Conservation (phyloP, 2,797 vertebrate species). For the Poecilia picta region DNA sequence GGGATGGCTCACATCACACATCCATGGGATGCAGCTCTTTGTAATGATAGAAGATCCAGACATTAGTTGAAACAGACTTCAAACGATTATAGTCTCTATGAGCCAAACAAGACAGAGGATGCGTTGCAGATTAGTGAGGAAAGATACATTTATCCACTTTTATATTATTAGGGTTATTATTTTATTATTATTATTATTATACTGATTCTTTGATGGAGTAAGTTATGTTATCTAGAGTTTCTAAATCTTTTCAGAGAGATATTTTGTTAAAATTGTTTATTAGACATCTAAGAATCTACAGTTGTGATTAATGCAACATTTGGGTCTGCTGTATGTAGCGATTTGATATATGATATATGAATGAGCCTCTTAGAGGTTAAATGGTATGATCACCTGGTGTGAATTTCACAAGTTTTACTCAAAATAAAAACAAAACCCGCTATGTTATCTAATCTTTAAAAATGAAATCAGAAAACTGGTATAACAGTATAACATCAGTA, state of each 20-base stretch:
- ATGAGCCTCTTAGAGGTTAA: background rate
- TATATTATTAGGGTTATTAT: too few relatives aligned
- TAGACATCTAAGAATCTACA: background rate
- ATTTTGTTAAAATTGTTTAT: background rate
- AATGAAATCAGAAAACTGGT: background rate
- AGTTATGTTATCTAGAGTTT: background rate
- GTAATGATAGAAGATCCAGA: slow-evolving; percentile 50
- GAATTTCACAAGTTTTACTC: background rate
- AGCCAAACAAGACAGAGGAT: slow-evolving; percentile 39
- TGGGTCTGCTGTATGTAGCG: background rate
- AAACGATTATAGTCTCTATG: slow-evolving; percentile 42
- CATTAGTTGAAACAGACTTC: slow-evolving; percentile 54
- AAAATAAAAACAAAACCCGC: background rate
- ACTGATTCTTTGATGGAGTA: slow-evolving; percentile 1
- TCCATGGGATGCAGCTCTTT: slow-evolving; percentile 52
- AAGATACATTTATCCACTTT: slow-evolving; percentile 26
- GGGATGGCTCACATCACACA: slow-evolving; percentile 49
- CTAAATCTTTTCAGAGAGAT: slow-evolving; percentile 1
- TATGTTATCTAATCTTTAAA: background rate
- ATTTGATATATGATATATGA: background rate
- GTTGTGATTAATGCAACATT: background rate
- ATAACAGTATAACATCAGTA: background rate
- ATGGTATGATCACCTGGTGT: background rate
- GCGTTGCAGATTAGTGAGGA: slow-evolving; percentile 21
- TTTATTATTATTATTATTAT: too few relatives aligned